phyloP scores from a whole-genome alignment of 2,797 vertebrate species.

The Poeciliopsis infans region DNA sequence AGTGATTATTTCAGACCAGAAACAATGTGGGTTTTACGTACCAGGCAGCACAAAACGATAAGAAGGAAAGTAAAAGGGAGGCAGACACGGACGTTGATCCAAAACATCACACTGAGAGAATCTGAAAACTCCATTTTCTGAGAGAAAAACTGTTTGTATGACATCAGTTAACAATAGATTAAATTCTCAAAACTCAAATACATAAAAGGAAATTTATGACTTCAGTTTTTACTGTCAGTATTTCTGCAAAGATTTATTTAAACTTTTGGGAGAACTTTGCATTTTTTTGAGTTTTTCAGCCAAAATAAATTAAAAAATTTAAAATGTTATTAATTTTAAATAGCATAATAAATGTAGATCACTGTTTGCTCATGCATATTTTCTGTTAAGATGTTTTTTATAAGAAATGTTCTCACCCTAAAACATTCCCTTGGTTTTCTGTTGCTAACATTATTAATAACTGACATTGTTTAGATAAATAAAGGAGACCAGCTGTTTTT shows the following conservation, averaged over 20 bases:
- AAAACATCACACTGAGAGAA: not conserved
- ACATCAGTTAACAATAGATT: not conserved
- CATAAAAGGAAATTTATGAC: not conserved
- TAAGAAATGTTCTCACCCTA: not conserved
- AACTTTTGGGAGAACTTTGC: not conserved
- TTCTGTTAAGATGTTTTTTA: not conserved
- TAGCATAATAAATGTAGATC: not conserved
- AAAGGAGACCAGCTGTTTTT: not conserved
- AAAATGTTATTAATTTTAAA: not conserved
- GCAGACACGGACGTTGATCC: constrained; percentile 6
- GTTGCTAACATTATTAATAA: not conserved
- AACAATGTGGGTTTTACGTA: not conserved
- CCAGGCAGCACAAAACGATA: constrained; percentile 1
- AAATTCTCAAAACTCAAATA: not conserved
- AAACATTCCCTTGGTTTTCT: not conserved
- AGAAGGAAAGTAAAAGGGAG: constrained; percentile 16
- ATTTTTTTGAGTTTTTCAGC: not conserved
- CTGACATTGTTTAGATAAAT: not conserved
- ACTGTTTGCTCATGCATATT: not conserved
- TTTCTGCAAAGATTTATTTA: not conserved
- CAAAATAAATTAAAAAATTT: not conserved
- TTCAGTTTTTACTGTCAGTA: not conserved
- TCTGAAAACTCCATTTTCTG: not conserved
- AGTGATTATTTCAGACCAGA: not conserved
- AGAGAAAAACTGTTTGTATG: not conserved